Conservation (phyloP, 1,140 invertebrate species). For the Drosophila grimshawi region DNA sequence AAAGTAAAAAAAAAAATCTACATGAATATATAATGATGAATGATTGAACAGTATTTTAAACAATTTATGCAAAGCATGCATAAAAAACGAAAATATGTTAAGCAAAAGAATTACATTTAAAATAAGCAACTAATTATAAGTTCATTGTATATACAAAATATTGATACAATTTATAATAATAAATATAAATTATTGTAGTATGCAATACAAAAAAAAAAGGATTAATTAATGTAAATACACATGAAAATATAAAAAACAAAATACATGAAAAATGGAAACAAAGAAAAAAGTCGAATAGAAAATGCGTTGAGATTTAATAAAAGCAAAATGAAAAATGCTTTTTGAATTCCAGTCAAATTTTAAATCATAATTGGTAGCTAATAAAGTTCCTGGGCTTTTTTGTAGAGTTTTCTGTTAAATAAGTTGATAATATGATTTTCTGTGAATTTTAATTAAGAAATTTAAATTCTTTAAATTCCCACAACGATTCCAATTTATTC, state of each 20-base stretch:
- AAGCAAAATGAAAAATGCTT: background rate
- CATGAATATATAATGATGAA: slow-evolving; percentile 26
- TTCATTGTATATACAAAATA: slow-evolving; percentile 38
- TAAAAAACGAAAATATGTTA: slow-evolving; percentile 33
- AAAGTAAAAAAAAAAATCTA: slow-evolving; percentile 15
- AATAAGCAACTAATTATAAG: slow-evolving; percentile 31
- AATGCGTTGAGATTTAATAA: too few relatives aligned
- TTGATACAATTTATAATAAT: slow-evolving; percentile 22
- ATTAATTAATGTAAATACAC: slow-evolving; percentile 53
- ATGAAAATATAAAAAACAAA: slow-evolving; percentile 6
- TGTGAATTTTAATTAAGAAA: background rate
- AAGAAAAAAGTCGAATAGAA: background rate
- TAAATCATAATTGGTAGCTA: background rate
- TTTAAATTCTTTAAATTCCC: too few relatives aligned
- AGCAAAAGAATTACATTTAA: slow-evolving; percentile 27
- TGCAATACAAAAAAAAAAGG: slow-evolving; percentile 16
- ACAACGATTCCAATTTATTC: background rate
- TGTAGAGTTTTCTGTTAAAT: background rate
- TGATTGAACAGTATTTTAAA: slow-evolving; percentile 45
- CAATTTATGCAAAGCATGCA: slow-evolving; percentile 15
- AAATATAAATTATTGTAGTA: slow-evolving; percentile 11
- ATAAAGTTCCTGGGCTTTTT: background rate
- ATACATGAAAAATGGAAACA: background rate
- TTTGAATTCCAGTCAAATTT: too few relatives aligned
- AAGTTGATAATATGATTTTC: too few relatives aligned